These are phyloP conservation scores for Megaleporinus macrocephalus DNA, from an alignment of 2,113 vertebrate species.

Conservation along the genomic window DNA sequence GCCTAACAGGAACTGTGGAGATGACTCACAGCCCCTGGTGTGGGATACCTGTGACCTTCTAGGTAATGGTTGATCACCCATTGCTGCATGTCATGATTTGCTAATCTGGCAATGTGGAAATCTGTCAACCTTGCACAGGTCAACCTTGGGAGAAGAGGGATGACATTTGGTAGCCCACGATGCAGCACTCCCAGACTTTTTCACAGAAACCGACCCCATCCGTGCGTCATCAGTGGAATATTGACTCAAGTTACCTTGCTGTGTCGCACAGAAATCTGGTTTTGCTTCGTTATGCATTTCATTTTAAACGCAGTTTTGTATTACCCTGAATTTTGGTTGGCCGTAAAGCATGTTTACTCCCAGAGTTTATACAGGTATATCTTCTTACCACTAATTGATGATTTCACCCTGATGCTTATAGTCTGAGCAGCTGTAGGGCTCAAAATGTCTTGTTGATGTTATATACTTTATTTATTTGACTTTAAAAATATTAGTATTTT, in stretches of 20 bases:
- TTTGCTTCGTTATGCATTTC: neutral
- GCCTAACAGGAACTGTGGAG: neutral
- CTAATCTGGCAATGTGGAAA: conserved; percentile 17
- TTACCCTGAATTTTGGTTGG: too few relatives aligned
- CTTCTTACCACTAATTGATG: too few relatives aligned
- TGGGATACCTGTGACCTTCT: conserved; percentile 34
- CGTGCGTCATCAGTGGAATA: conserved; percentile 29
- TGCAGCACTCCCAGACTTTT: neutral
- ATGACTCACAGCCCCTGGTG: neutral
- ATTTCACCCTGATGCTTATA: too few relatives aligned
- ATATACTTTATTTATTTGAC: too few relatives aligned
- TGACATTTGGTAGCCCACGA: neutral
- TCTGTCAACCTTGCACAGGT: neutral
- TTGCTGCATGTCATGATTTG: neutral
- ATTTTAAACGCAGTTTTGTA: too few relatives aligned
- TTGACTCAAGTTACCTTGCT: neutral
- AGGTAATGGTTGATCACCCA: conserved; percentile 36
- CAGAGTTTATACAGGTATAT: too few relatives aligned
- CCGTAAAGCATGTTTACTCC: too few relatives aligned
- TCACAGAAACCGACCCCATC: neutral
- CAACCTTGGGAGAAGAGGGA: neutral
- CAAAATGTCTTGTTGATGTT: too few relatives aligned
- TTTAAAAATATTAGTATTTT: too few relatives aligned
- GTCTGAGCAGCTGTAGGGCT: too few relatives aligned
- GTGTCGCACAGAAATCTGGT: neutral